phyloP scores from a whole-genome alignment of 2,113 vertebrate species.

The Megalops atlanticus region DNA sequence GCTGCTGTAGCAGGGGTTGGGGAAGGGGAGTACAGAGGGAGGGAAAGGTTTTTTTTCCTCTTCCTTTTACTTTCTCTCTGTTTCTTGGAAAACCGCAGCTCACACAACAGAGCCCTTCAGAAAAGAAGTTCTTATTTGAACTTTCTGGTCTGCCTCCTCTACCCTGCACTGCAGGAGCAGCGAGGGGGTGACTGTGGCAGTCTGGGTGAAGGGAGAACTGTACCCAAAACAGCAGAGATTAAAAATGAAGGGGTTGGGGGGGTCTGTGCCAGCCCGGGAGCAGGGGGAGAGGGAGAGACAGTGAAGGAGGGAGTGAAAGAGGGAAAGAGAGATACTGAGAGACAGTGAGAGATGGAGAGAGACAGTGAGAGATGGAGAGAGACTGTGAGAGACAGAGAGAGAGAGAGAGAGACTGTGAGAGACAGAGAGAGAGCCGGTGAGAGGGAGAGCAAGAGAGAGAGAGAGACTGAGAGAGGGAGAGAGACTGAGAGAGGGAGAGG shows the following conservation, averaged over 20 bases:
- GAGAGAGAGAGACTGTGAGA: not conserved
- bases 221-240: not conserved
- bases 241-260: not conserved
- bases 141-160: not conserved
- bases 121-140: not conserved
- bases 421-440: conserved; percentile 44
- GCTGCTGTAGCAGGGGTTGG: conserved; percentile 34
- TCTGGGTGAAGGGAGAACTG: not conserved
- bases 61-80: not conserved
- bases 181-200: not conserved
- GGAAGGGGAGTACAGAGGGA: not conserved
- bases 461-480: too few species aligned
- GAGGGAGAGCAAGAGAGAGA: too few species aligned
- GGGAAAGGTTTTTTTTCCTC: not conserved
- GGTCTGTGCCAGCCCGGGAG: too few species aligned
- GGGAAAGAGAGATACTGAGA: not conserved
- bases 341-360: not conserved
- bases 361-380: conserved; percentile 26
- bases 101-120: not conserved
- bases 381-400: conserved; percentile 23
- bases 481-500: too few species aligned
- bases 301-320: not conserved
- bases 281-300: too few species aligned
- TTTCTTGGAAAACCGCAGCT: not conserved
- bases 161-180: not conserved